These are phyloP conservation scores for Schrankia costaestrigalis DNA, from an alignment of 2,888 invertebrate genomes.

Conservation along the genomic window DNA sequence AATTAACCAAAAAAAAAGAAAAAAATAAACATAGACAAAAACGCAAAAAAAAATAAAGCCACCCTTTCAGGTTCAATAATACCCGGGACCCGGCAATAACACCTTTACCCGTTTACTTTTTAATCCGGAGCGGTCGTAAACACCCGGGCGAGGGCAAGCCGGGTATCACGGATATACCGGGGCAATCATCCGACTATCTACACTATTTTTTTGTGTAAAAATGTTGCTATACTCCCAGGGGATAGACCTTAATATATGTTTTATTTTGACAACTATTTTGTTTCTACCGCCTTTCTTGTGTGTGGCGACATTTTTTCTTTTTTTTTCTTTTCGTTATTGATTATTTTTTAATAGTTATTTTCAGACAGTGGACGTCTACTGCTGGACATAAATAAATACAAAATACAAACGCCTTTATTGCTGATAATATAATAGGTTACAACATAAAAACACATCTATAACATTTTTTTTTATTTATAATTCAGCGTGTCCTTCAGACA, in stretches of 20 bases:
- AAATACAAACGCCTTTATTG: too few relatives aligned
- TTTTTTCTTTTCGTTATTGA: too few relatives aligned
- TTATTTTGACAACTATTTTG: slow-evolving; percentile 55
- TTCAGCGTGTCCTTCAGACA: too few relatives aligned
- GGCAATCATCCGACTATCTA: slow-evolving; percentile 71
- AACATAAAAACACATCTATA: too few relatives aligned
- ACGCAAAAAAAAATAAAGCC: slow-evolving; percentile 15
- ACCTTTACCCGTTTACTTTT: slow-evolving; percentile 56
- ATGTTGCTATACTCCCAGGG: slow-evolving; percentile 52
- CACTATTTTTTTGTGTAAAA: slow-evolving; percentile 70
- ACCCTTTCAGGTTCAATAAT: slow-evolving; percentile 35
- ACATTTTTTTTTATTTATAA: too few relatives aligned
- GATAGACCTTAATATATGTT: slow-evolving; percentile 57
- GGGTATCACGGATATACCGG: slow-evolving; percentile 68
- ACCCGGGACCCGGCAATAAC: slow-evolving; percentile 28
- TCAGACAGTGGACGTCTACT: too few relatives aligned
- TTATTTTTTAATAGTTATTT: too few relatives aligned
- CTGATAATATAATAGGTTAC: too few relatives aligned
- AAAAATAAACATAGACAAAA: slow-evolving; percentile 5
- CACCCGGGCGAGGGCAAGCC: slow-evolving; percentile 41
- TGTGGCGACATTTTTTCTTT: slow-evolving; percentile 11
- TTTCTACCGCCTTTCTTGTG: slow-evolving; percentile 18
- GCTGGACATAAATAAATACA: too few relatives aligned
- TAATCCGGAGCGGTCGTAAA: slow-evolving; percentile 70
- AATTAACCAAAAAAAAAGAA: slow-evolving; percentile 13